Evolutionary conservation across 2,888 invertebrate species (phyloP).

Genomic region (Pharmacophagus antenor): DNA sequence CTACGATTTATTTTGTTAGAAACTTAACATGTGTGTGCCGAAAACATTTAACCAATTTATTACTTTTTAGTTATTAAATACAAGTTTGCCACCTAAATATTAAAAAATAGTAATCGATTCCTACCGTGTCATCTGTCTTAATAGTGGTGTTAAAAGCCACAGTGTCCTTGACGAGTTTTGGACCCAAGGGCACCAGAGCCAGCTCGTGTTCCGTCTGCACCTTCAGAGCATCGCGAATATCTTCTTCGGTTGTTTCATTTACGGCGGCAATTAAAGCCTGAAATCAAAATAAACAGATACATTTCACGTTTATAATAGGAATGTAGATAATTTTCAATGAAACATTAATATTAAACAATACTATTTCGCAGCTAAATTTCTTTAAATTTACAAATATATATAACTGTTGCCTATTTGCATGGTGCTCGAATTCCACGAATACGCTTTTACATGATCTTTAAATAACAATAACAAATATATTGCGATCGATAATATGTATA

Average conservation of each 20-base stretch:
- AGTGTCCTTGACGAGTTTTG: slow-evolving; percentile 87
- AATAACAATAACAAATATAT: too few species aligned
- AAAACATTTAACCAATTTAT: too few species aligned
- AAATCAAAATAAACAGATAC: slow-evolving; percentile 50
- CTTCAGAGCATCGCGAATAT: slow-evolving; percentile 86
- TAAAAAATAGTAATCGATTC: slow-evolving; percentile 15
- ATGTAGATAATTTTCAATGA: too few species aligned
- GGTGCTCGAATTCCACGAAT: too few species aligned
- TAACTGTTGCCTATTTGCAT: too few species aligned
- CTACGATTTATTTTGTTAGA: not conserved
- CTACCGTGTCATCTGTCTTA: slow-evolving; percentile 90
- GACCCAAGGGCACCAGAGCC: slow-evolving; percentile 84
- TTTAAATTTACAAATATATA: too few species aligned
- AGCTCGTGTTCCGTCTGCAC: slow-evolving; percentile 81
- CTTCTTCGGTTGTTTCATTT: slow-evolving; percentile 77
- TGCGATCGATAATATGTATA: too few species aligned
- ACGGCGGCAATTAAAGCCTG: slow-evolving; percentile 90
- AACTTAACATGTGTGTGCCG: too few species aligned
- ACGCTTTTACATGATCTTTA: too few species aligned
- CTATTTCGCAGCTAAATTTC: too few species aligned
- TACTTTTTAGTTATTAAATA: too few species aligned
- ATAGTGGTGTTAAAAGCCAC: slow-evolving; percentile 89
- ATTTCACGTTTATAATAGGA: not conserved
- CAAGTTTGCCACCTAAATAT: not conserved
- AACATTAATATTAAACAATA: too few species aligned